Evolutionary conservation across 2,797 vertebrate species (phyloP), one percentile per base, ranked within the genome.

Genomic region (Orestias chungarensis): DNA sequence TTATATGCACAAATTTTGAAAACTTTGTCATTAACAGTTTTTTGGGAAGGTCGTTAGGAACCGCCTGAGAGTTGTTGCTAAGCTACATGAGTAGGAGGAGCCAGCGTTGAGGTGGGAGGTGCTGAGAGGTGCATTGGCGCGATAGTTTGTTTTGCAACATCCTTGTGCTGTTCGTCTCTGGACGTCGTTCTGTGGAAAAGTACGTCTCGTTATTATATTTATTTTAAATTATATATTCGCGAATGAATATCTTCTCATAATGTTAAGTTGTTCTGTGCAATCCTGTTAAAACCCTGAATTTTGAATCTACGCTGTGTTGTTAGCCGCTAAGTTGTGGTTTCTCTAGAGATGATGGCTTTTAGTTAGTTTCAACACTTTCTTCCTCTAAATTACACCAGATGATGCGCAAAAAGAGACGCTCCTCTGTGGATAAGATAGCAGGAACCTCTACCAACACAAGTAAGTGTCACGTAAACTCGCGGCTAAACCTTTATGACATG

Each of bases 391-490:
- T 71, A 73, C 3, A 42, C 61, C 49, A 90, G 85, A 95, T 94
- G 94, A 89, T 95, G 93, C 92, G 93, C 17, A 95, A 90, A 88
- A 95, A 94, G 76, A 88, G 93, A 81, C 86, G 91, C 2, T 76
- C 92, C 5, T 80, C 85, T 33, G 75, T 81, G 69, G 90, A 90
- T 40, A 86, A 85, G 62, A 84, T 23, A 50, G 89, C 83, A 3
- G 73, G 4, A 68, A 47, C 76, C 20, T 2, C 80, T 8, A 6
- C 68, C 0, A 20, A 86, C 15, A 88, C 83, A 44, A 93, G 93
- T 91, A 83, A 80, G 91, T 83, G 61, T 65, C 1, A 52, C 52
- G 3, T 3, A 31, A 20, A 17, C n/a, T 40, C 47, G 55, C 42
- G 52, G 2, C 14, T 20, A 2, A 0, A 59, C 4, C 25, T 23